Evolutionary conservation across 2,113 vertebrate genomes (phyloP), one percentile per base, ranked within the genome.

Genomic region (Halichoeres trimaculatus): DNA sequence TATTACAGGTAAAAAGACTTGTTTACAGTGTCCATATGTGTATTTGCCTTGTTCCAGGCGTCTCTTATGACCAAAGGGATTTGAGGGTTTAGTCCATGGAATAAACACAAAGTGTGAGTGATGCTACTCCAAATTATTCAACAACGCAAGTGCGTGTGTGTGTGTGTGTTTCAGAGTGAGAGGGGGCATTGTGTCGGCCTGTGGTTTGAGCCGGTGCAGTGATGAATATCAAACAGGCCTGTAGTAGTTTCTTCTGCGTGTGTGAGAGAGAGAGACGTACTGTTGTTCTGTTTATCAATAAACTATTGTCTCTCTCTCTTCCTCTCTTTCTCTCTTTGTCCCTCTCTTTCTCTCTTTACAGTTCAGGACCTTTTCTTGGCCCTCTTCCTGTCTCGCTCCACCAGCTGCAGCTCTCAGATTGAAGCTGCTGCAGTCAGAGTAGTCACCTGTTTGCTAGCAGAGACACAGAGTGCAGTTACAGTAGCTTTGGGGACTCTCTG

Each of bases 141-240:
- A 20, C 60, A 60, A 30, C 30, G 30, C 6, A 6, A 4, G 30
- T 30, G 30, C 6, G 30, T 30, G 52, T 34, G 38, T 36, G 52
- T 26, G 61, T 60, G 64, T 53, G 74, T 47, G 65, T 6, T 10
- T 12, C 5, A 30, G 45, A 67, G 56, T 76, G 66, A 90, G 79
- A 67, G 79, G 59, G 10, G 52, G 41, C 85, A 61, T 86, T 89
- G 85, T 90, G 76, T 82, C 8, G 26, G 53, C 12, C 40, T 9
- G 60, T 64, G 70, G 63, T 74, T 76, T 54, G 69, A 69, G 63
- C 36, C 10, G 36, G 30, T 59, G 73, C 78, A 0, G 60, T 43
- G 65, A 40, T 78, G 87, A 76, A 89, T 89, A 80, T 89, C 70
- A 86, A 90, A 74, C 66, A 87, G 86, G 51, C 22, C 43, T 62